Conservation (phyloP, 2,797 vertebrate species). For the Sparus aurata region DNA sequence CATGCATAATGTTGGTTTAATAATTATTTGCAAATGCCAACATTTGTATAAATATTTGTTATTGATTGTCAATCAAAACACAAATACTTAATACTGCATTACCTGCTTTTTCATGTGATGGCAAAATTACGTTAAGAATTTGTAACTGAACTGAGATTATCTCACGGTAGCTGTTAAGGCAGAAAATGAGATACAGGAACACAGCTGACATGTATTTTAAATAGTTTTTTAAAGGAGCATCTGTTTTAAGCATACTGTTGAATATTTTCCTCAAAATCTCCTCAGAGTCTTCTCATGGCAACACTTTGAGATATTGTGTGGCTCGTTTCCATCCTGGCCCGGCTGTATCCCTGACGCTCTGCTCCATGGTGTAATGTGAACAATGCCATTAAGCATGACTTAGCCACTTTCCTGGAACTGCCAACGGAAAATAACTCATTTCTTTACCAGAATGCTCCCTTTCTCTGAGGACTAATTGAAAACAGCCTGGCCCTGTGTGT, state of each 20-base stretch:
- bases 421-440: slow-evolving; percentile 75
- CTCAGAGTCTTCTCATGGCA: slow-evolving; percentile 39
- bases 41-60: neutral
- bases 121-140: slow-evolving; percentile 10
- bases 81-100: neutral
- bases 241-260: slow-evolving; percentile 41
- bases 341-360: slow-evolving; percentile 50
- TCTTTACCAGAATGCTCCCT: slow-evolving; percentile 75
- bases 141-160: slow-evolving; percentile 13
- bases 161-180: slow-evolving; percentile 14
- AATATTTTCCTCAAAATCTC: slow-evolving; percentile 38
- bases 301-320: slow-evolving; percentile 41
- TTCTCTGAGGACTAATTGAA: slow-evolving; percentile 76
- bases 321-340: slow-evolving; percentile 47
- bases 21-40: neutral
- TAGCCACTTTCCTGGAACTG: slow-evolving; percentile 80
- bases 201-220: slow-evolving; percentile 37
- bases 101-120: neutral
- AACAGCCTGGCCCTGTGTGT: slow-evolving; percentile 71
- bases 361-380: slow-evolving; percentile 71
- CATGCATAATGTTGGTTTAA: neutral
- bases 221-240: slow-evolving; percentile 32
- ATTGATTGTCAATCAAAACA: slow-evolving; percentile 7
- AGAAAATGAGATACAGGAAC: slow-evolving; percentile 13
- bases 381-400: slow-evolving; percentile 77